Evolutionary conservation across 2,113 vertebrate genomes (phyloP).

Genomic region (Brevimyrus niger): DNA sequence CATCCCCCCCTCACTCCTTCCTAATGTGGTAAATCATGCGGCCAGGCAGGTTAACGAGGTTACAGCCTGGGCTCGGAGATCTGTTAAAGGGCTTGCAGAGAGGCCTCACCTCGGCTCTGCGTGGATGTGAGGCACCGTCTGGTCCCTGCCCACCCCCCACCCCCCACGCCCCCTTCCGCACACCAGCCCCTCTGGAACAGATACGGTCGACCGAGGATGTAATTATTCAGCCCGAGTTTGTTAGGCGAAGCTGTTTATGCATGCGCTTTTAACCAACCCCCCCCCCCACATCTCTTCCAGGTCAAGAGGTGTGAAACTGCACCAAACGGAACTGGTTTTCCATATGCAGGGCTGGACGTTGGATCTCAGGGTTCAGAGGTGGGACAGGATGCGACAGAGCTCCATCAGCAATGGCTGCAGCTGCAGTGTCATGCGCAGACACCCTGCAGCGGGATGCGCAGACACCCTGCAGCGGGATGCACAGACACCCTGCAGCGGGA

Average conservation of each 20-base stretch:
- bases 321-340: background rate
- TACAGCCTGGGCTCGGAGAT: conserved; percentile 22
- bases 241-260: background rate
- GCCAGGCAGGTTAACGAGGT: conserved; percentile 23
- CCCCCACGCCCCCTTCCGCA: background rate
- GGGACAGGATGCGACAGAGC: background rate
- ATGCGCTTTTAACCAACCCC: background rate
- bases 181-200: background rate
- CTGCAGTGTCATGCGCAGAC: background rate
- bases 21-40: background rate
- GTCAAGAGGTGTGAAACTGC: background rate
- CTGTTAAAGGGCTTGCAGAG: conserved; percentile 18
- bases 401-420: background rate
- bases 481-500: background rate
- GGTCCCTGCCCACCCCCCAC: background rate
- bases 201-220: background rate
- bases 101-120: background rate
- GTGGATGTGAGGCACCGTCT: background rate
- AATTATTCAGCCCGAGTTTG: background rate
- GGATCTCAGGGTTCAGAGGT: background rate
- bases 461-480: background rate
- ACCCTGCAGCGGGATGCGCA: background rate
- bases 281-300: background rate
- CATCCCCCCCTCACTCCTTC: background rate
- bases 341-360: background rate